Evolutionary conservation across 2,888 invertebrate species (phyloP).

Genomic region (Acrobasis repandana): DNA sequence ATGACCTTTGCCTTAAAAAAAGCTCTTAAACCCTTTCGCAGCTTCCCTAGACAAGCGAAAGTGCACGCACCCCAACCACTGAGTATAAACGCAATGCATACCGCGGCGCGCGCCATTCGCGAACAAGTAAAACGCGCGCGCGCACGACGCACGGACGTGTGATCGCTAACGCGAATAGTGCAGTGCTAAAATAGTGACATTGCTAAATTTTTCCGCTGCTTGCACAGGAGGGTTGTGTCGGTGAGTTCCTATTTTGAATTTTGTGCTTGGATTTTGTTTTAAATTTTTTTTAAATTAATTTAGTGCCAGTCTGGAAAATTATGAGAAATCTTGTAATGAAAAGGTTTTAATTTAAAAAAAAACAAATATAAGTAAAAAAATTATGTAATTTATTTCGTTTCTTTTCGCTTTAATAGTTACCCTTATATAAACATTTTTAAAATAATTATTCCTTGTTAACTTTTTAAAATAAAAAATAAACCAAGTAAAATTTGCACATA

Average conservation of each 20-base stretch:
- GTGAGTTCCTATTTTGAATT: slow-evolving; percentile 25
- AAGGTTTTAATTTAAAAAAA: no score
- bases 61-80: slow-evolving; percentile 57
- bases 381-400: no score
- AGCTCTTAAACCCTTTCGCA: slow-evolving; percentile 36
- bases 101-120: slow-evolving; percentile 63
- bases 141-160: slow-evolving; percentile 29
- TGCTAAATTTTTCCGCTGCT: slow-evolving; percentile 19
- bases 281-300: no score
- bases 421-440: no score
- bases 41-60: slow-evolving; percentile 58
- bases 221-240: slow-evolving; percentile 28
- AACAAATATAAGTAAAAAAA: no score
- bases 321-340: background rate
- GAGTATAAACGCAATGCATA: slow-evolving; percentile 66
- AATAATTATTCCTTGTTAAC: no score
- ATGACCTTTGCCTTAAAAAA: slow-evolving; percentile 28
- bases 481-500: no score
- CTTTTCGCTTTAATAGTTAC: no score
- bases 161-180: slow-evolving; percentile 24
- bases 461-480: no score
- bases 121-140: slow-evolving; percentile 55
- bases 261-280: slow-evolving; percentile 2
- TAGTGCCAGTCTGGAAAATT: background rate
- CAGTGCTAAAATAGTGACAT: slow-evolving; percentile 31